Base-by-base conservation (phyloP, 2,888 invertebrate species). In the Ctena decussata region DNA sequence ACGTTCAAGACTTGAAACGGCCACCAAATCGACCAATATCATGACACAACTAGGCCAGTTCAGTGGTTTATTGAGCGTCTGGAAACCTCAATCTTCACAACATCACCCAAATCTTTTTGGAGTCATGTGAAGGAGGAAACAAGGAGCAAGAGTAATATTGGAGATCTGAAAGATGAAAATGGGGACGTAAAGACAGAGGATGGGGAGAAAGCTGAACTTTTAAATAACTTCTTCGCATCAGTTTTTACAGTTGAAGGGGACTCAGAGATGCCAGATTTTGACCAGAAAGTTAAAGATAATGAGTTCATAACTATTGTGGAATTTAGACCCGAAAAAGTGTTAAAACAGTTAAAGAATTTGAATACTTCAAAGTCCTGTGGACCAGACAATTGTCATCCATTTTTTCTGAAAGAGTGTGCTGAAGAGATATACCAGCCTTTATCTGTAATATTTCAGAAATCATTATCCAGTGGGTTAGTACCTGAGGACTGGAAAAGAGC, bases 191-290 rank as follows among this genome's bases (percentile, higher is more conserved):
- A n/a, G 27, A 35, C 72, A 32, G 60, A 41, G 3, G 73, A 79
- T 41, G 5, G 0, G 0, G 72, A 53, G 3, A 79, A 72, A 37
- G 79, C 73, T 24, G 32, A 72, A 35, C 27, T 73, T 15, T 39
- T 79, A 53, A 72, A 71, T 57, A 37, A 49, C 37, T 72, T 53
- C 24, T 79, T 79, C 37, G 44, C 72, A 0, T 53, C 41, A 11
- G 79, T 79, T 1, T 79, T 79, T 27, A 72, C 71, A n/a, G 70
- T n/a, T 18, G 79, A 79, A 60, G 72, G 57, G 1, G 73, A 53
- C 30, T 27, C 18, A 6, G 44, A 71, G 12, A 35, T 79, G 27
- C 79, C 79, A n/a, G 30, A 71, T 8, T 53, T 79, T 72, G 41
- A 73, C 6, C 53, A 72, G 18, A 72, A 32, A 37, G 37, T 46